Evolutionary conservation across 2,113 vertebrate species (phyloP).

Genomic region (Grus americana): DNA sequence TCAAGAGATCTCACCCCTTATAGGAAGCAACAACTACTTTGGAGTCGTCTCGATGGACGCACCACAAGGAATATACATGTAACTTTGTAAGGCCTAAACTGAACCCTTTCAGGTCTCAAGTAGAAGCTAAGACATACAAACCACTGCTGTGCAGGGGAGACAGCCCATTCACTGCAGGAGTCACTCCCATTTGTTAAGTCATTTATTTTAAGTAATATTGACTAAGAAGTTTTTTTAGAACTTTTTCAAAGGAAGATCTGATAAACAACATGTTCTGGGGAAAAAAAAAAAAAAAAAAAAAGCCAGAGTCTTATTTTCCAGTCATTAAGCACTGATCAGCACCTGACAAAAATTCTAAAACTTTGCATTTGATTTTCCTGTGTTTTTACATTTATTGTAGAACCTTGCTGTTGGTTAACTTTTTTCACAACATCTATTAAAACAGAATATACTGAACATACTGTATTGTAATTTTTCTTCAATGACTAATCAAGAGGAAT

Average conservation of each 20-base stretch:
- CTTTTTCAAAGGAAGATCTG: background rate
- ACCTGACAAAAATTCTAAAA: background rate
- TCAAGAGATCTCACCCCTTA: background rate
- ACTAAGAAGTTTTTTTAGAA: background rate
- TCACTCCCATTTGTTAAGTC: background rate
- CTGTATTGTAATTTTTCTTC: background rate
- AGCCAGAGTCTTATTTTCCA: background rate
- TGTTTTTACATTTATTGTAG: background rate
- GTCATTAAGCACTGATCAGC: background rate
- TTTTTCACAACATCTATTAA: background rate
- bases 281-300: background rate
- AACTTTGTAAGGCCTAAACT: background rate
- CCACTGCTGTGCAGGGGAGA: background rate
- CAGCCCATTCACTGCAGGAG: background rate
- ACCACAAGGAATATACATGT: background rate
- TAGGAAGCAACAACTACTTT: background rate
- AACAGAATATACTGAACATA: background rate
- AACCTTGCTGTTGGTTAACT: background rate
- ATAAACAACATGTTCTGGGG: background rate
- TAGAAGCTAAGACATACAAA: background rate
- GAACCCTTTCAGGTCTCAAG: background rate
- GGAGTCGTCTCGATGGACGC: background rate
- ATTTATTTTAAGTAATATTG: background rate
- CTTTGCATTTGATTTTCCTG: background rate
- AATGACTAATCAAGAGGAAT: background rate